phyloP scores from a whole-genome alignment of 2,888 invertebrate species.

The Sinopyrophorus schimmeli region DNA sequence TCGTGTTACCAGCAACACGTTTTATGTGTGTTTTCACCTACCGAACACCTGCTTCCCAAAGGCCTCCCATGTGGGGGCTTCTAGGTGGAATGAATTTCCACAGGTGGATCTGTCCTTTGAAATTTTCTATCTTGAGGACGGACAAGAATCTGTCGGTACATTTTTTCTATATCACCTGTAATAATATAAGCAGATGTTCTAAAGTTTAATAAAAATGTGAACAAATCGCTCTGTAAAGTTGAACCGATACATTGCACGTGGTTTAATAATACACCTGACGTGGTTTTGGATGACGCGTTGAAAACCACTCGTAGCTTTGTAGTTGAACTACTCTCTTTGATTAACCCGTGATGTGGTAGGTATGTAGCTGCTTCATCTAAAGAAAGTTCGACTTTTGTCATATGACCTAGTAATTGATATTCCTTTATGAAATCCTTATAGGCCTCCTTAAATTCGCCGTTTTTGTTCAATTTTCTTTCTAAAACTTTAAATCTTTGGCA shows the following conservation, averaged over 20 bases:
- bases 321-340: conserved; percentile 35
- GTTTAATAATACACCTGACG: conserved; percentile 38
- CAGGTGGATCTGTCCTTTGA: too few relatives aligned
- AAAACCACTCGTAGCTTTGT: conserved; percentile 44
- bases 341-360: conserved; percentile 42
- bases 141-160: too few relatives aligned
- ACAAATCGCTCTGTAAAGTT: too few relatives aligned
- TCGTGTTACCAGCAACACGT: too few relatives aligned
- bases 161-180: too few relatives aligned
- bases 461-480: conserved; percentile 19
- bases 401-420: conserved; percentile 36
- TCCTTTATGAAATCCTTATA: conserved; percentile 32
- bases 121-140: too few relatives aligned
- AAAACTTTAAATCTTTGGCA: conserved; percentile 10
- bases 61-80: too few relatives aligned
- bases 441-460: conserved; percentile 2
- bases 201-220: too few relatives aligned
- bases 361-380: conserved; percentile 19
- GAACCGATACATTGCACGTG: conserved; percentile 42
- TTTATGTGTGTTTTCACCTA: too few relatives aligned
- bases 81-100: too few relatives aligned
- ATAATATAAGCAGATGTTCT: too few relatives aligned
- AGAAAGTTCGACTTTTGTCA: conserved; percentile 17
- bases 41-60: too few relatives aligned
- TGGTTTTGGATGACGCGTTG: conserved; percentile 39